phyloP scores from a whole-genome alignment of 2,888 invertebrate genomes.

The Smittia sp. region DNA sequence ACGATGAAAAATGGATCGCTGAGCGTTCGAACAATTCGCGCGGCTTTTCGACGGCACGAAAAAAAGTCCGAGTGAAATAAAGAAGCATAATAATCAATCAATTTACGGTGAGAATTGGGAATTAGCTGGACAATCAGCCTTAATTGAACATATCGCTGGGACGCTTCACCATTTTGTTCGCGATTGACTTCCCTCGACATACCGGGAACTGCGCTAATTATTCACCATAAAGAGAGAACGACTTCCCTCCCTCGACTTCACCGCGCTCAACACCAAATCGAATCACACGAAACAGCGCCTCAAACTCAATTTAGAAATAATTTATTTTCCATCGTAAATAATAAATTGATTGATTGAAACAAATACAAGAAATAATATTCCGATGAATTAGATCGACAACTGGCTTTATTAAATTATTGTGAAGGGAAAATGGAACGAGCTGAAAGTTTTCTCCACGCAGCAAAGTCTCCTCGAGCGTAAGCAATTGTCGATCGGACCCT shows the following conservation, averaged over 20 bases:
- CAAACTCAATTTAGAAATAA: slow-evolving; percentile 6
- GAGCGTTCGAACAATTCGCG: not conserved
- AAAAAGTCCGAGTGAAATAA: slow-evolving; percentile 5
- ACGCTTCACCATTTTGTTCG: slow-evolving; percentile 23
- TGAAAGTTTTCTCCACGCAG: not conserved
- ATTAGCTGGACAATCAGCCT: slow-evolving; percentile 12
- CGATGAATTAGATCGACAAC: slow-evolving; percentile 39
- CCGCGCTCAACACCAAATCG: slow-evolving; percentile 16
- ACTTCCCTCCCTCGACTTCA: slow-evolving; percentile 9
- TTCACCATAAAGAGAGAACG: slow-evolving; percentile 26
- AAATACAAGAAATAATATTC: slow-evolving; percentile 28
- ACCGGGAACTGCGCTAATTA: slow-evolving; percentile 13
- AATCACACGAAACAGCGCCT: slow-evolving; percentile 2
- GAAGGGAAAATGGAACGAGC: not conserved
- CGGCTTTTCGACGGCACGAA: not conserved
- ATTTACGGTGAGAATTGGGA: slow-evolving; percentile 6
- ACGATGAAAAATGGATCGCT: slow-evolving; percentile 28
- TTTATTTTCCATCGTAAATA: slow-evolving; percentile 27
- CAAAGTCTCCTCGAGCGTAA: too few species aligned
- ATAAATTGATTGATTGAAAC: slow-evolving; percentile 41
- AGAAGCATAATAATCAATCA: slow-evolving; percentile 41
- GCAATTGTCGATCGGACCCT: too few species aligned
- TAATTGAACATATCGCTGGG: slow-evolving; percentile 1
- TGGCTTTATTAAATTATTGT: slow-evolving; percentile 36
- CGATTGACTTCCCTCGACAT: too few species aligned